phyloP scores from a whole-genome alignment of 1,140 invertebrate species.

The Sinonovacula constricta region DNA sequence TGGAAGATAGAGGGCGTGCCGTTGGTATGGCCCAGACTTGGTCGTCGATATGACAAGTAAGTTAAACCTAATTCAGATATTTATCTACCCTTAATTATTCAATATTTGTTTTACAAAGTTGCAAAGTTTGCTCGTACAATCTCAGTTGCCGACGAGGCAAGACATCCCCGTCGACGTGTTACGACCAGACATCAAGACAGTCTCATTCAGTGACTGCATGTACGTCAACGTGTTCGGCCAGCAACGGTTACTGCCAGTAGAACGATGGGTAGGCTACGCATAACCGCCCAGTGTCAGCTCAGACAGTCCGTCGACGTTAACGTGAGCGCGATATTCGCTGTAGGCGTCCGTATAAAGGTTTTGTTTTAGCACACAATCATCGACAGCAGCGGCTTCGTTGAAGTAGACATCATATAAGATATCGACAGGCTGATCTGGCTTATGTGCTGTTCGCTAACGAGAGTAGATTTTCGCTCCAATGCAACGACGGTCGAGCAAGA shows the following conservation, averaged over 20 bases:
- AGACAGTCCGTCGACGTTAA: conserved; percentile 3
- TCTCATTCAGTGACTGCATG: not conserved
- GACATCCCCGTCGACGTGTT: not conserved
- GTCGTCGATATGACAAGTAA: too few relatives aligned
- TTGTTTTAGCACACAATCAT: not conserved
- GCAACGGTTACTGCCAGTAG: not conserved
- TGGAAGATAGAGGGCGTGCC: too few relatives aligned
- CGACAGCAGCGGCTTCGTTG: not conserved
- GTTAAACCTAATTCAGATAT: too few relatives aligned
- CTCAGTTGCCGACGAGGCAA: not conserved
- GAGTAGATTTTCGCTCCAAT: not conserved
- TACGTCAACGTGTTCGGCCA: not conserved
- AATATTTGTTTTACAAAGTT: too few relatives aligned
- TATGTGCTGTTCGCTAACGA: not conserved
- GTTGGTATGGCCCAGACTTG: too few relatives aligned
- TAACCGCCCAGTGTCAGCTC: not conserved
- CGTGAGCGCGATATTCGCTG: not conserved
- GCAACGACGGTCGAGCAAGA: not conserved
- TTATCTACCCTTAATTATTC: too few relatives aligned
- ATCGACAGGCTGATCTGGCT: not conserved
- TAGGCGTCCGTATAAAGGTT: not conserved
- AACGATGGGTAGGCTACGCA: not conserved
- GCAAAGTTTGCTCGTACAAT: not conserved
- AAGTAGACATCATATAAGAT: not conserved
- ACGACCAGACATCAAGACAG: not conserved